Base-by-base conservation (phyloP, 2,113 vertebrate species). In the Colistium nudipinnis region DNA sequence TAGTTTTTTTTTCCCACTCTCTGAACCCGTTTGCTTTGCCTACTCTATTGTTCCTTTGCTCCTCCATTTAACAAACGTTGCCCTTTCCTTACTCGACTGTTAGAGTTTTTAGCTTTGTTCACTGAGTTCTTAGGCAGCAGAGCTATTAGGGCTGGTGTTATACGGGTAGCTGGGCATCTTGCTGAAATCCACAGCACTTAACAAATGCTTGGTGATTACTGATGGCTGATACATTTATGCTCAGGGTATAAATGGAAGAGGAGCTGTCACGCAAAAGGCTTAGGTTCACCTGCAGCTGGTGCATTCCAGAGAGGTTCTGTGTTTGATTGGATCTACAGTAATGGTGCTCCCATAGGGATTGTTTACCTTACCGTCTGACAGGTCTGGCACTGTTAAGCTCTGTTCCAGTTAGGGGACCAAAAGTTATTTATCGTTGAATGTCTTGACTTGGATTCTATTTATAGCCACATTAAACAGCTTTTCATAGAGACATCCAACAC, bases 281-380 rank as follows among this genome's bases (percentile, higher is more conserved):
- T 53, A 3, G 25, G 22, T 28, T 70, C 43, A 73, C 39, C 33
- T 69, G 59, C 38, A 45, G 55, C 38, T 49, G 36, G n/a, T 22
- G 30, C 13, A 44, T 61, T 65, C 33, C 30, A 24, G 47, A 54
- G 25, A 62, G 61, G 28, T 51, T 48, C 35, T 19, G 22, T 69
- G 19, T 73, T 51, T 70, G 24, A 66, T 62, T 67, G 41, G 20
- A 73, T 63, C 12, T 47, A n/a, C n/a, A n/a, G n/a, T n/a, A 31
- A 45, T 27, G 4, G 2, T 12, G 11, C 27, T 68, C 0, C 45
- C 16, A 27, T 38, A 45, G 7, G 16, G 13, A n/a, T 43, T 24
- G 22, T 57, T 65, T 52, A 55, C 41, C 62, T 59, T 28, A 31
- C n/a, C 56, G 35, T 3, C 3, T 19, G 31, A 57, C 35, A 33